Evolutionary conservation across 2,113 vertebrate species (phyloP).

Genomic region (Emydura subglobosa): DNA sequence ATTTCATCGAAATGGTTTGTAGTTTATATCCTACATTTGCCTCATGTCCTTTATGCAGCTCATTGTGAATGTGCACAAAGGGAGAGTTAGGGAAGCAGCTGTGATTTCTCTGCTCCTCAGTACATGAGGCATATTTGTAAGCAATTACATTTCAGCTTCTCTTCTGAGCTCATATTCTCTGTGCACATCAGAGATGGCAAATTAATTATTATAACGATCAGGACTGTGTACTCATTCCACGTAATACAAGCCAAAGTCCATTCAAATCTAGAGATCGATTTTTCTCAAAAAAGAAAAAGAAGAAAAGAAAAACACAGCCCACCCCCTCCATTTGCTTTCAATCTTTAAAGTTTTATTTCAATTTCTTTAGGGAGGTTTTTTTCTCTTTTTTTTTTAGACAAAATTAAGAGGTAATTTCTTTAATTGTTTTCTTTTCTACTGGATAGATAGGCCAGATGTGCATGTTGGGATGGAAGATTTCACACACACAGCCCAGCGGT

Average conservation of each 20-base stretch:
- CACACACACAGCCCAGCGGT: neutral
- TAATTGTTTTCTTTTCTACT: slow-evolving; percentile 31
- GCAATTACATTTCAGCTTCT: slow-evolving; percentile 67
- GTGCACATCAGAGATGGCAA: slow-evolving; percentile 35
- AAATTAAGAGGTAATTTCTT: neutral
- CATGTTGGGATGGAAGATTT: neutral
- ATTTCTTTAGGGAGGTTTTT: neutral
- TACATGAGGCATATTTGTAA: slow-evolving; percentile 54
- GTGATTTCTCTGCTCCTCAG: slow-evolving; percentile 69
- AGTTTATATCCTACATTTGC: slow-evolving; percentile 63
- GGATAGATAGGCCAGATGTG: neutral
- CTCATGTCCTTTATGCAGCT: slow-evolving; percentile 65
- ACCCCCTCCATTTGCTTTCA: neutral
- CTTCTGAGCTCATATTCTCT: slow-evolving; percentile 65
- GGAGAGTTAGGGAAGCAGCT: slow-evolving; percentile 74
- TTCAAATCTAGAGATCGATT: slow-evolving; percentile 18
- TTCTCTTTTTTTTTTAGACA: too few species aligned
- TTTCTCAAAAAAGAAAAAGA: neutral
- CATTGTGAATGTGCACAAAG: slow-evolving; percentile 73
- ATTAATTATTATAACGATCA: slow-evolving; percentile 59
- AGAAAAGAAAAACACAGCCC: neutral
- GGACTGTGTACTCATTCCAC: slow-evolving; percentile 7
- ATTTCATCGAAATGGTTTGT: slow-evolving; percentile 64
- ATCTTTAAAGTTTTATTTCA: neutral
- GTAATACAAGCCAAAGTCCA: slow-evolving; percentile 15